Conservation (phyloP, 2,797 vertebrate genomes). For the Vireo griseus region DNA sequence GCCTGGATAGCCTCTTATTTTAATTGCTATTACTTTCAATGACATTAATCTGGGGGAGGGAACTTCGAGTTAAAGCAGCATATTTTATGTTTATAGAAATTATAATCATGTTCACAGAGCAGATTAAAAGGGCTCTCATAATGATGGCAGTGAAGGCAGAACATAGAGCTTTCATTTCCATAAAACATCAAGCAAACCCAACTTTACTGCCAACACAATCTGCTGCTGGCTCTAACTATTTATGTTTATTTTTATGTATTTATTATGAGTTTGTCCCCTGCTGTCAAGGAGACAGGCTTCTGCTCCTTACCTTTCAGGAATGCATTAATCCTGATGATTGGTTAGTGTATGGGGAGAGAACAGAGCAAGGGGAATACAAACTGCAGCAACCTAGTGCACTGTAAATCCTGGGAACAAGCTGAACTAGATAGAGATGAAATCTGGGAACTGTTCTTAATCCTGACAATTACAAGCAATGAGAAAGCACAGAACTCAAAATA, state of each 20-base stretch:
- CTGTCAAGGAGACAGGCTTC: constrained; percentile 50
- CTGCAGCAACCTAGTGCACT: neutral
- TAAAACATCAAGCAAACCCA: constrained; percentile 41
- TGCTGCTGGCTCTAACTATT: constrained; percentile 65
- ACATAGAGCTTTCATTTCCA: constrained; percentile 66
- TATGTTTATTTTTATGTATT: constrained; percentile 56
- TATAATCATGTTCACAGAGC: constrained; percentile 28
- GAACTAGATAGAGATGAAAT: neutral
- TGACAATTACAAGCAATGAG: neutral
- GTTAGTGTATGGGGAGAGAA: neutral
- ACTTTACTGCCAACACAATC: constrained; percentile 65
- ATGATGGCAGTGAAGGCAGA: constrained; percentile 45
- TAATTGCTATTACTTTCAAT: constrained; percentile 37
- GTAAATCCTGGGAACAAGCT: constrained; percentile 13
- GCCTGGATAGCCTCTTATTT: constrained; percentile 24
- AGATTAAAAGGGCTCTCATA: constrained; percentile 57
- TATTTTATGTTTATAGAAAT: constrained; percentile 62
- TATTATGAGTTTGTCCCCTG: constrained; percentile 40
- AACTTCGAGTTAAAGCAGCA: neutral
- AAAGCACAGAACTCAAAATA: constrained; percentile 21
- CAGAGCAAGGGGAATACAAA: neutral
- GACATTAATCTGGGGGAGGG: constrained; percentile 14
- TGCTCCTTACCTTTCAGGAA: constrained; percentile 55
- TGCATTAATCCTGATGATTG: constrained; percentile 40
- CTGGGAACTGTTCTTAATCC: neutral